phyloP scores from a whole-genome alignment of 2,888 invertebrate species.

The Cenopis cana region DNA sequence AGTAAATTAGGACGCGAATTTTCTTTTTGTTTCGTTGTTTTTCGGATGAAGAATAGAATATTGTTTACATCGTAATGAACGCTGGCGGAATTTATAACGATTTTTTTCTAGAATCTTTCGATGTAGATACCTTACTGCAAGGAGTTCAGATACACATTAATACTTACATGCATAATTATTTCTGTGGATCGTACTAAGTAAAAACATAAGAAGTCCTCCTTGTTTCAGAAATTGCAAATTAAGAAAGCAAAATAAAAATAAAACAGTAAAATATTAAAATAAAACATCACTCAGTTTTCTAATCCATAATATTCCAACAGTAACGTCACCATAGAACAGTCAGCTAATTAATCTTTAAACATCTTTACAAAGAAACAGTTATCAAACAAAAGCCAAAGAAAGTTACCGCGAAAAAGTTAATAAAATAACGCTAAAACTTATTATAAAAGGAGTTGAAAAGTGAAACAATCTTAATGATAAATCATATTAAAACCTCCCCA shows the following conservation, averaged over 20 bases:
- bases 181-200: no score
- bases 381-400: background rate
- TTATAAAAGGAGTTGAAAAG: slow-evolving; percentile 29
- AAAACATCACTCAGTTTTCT: no score
- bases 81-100: slow-evolving; percentile 1
- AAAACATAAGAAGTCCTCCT: no score
- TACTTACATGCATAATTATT: no score
- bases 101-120: background rate
- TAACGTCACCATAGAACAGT: no score
- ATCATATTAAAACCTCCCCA: slow-evolving; percentile 59
- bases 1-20: slow-evolving; percentile 63
- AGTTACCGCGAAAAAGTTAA: background rate
- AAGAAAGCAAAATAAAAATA: no score
- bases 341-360: no score
- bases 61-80: slow-evolving; percentile 54
- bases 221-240: no score
- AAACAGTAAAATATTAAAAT: no score
- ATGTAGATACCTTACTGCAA: background rate
- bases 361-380: background rate
- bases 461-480: slow-evolving; percentile 33
- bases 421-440: slow-evolving; percentile 1
- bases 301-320: no score
- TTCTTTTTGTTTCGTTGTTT: slow-evolving; percentile 43
- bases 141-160: background rate
- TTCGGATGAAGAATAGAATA: slow-evolving; percentile 44